A percentile compares a stretch with the other conserved stretches of the same genome.
These are phyloP conservation scores for Carassius gibelio DNA, from an alignment of 2,113 vertebrate species.

Conservation along the genomic window DNA sequence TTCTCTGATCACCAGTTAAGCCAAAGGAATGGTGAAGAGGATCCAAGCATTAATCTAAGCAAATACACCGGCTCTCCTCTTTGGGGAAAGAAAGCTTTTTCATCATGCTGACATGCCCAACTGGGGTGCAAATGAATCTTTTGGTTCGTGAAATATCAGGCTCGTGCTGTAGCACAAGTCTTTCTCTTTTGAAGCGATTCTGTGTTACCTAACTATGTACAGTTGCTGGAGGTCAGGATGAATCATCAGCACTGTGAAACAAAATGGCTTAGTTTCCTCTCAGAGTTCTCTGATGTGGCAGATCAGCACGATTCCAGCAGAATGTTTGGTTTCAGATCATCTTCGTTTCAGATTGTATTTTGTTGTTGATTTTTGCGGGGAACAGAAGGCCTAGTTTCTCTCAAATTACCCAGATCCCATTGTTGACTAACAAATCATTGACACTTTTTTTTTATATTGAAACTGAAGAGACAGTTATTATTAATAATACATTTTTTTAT, in stretches of 20 bases:
- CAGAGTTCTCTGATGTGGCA: slow-evolving; percentile 41
- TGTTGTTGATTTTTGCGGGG: slow-evolving; percentile 30
- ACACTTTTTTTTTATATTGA: slow-evolving; percentile 21
- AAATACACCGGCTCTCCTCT: slow-evolving; percentile 30
- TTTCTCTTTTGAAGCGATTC: slow-evolving; percentile 45
- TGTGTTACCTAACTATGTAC: slow-evolving; percentile 51
- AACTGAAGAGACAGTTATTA: not conserved
- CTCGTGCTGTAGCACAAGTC: slow-evolving; percentile 38
- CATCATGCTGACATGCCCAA: slow-evolving; percentile 36
- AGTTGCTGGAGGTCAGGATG: slow-evolving; percentile 52
- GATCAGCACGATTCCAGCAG: slow-evolving; percentile 5
- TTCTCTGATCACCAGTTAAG: slow-evolving; percentile 43
- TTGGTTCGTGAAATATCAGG: slow-evolving; percentile 40
- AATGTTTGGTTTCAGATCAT: slow-evolving; percentile 29
- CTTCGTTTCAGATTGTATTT: slow-evolving; percentile 46
- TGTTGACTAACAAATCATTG: slow-evolving; percentile 47
- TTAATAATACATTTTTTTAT: too few species aligned
- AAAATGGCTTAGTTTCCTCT: slow-evolving; percentile 55
- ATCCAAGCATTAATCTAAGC: slow-evolving; percentile 35
- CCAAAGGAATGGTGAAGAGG: slow-evolving; percentile 28
- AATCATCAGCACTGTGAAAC: slow-evolving; percentile 50
- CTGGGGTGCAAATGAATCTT: slow-evolving; percentile 45
- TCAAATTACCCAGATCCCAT: slow-evolving; percentile 28
- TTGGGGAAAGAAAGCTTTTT: slow-evolving; percentile 36
- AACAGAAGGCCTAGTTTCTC: slow-evolving; percentile 52